Evolutionary conservation across 2,113 vertebrate genomes (phyloP).

Genomic region (Chlorocebus sabaeus): DNA sequence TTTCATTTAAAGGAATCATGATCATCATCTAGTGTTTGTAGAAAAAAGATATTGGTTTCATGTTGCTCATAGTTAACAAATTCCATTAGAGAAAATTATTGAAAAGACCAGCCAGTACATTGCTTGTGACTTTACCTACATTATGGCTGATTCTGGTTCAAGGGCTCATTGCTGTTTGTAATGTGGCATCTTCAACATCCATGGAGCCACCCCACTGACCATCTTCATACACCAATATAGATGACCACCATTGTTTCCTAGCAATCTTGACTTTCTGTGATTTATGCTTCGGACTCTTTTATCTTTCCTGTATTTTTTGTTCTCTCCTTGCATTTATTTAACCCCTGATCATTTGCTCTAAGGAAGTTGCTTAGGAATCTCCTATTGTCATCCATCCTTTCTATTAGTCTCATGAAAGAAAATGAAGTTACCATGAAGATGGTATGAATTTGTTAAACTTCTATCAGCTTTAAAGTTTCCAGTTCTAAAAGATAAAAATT

Average conservation of each 20-base stretch:
- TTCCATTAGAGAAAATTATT: not conserved
- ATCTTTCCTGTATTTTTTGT: not conserved
- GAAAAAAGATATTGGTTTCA: not conserved
- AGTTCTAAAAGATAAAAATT: constrained; percentile 18
- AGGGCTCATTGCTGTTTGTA: not conserved
- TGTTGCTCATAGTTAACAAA: not conserved
- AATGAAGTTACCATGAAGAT: constrained; percentile 5
- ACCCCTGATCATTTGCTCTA: not conserved
- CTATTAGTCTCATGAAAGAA: not conserved
- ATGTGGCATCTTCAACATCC: not conserved
- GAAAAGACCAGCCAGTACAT: not conserved
- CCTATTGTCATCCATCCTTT: not conserved
- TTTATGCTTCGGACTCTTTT: not conserved
- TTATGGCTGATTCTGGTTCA: not conserved
- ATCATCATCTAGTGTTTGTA: not conserved
- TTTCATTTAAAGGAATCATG: not conserved
- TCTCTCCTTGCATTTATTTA: not conserved
- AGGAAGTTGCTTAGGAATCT: not conserved
- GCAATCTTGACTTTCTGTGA: not conserved
- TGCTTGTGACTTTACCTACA: not conserved
- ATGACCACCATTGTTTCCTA: not conserved
- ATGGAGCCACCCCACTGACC: not conserved
- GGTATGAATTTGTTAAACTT: constrained; percentile 15
- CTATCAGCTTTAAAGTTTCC: not conserved
- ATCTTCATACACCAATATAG: not conserved